phyloP scores from a whole-genome alignment of 2,888 invertebrate genomes.

The Lycia hirtaria region DNA sequence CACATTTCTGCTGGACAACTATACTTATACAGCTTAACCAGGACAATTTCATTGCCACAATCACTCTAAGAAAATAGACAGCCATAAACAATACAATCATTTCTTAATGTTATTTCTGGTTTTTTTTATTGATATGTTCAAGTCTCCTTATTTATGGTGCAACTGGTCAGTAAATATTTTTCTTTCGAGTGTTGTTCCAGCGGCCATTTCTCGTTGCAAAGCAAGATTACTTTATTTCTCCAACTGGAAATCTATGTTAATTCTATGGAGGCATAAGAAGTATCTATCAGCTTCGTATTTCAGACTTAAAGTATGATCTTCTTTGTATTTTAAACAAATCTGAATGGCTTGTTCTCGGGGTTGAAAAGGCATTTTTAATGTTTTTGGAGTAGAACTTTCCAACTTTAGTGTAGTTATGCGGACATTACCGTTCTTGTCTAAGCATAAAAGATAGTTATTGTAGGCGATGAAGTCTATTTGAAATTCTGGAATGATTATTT shows the following conservation, averaged over 20 bases:
- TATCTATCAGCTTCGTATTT: slow-evolving; percentile 53
- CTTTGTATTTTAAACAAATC: slow-evolving; percentile 39
- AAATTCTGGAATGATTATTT: slow-evolving; percentile 60
- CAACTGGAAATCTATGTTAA: slow-evolving; percentile 56
- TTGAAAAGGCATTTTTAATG: slow-evolving; percentile 55
- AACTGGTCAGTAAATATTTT: slow-evolving; percentile 48
- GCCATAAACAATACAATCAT: slow-evolving; percentile 49
- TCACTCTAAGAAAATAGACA: slow-evolving; percentile 52
- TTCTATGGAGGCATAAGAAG: slow-evolving; percentile 55
- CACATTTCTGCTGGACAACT: slow-evolving; percentile 65
- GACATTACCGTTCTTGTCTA: slow-evolving; percentile 61
- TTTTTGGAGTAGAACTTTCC: slow-evolving; percentile 59
- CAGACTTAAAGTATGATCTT: slow-evolving; percentile 54
- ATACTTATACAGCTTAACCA: slow-evolving; percentile 60
- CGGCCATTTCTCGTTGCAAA: slow-evolving; percentile 39
- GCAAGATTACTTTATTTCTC: slow-evolving; percentile 47
- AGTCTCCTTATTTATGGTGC: slow-evolving; percentile 37
- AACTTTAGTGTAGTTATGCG: slow-evolving; percentile 63
- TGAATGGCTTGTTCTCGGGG: slow-evolving; percentile 51
- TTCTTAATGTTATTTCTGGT: slow-evolving; percentile 40
- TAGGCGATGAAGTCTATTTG: slow-evolving; percentile 56
- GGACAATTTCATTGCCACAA: slow-evolving; percentile 43
- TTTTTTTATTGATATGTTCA: slow-evolving; percentile 44
- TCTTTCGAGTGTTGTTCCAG: slow-evolving; percentile 33
- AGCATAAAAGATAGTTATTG: slow-evolving; percentile 61